Conservation (phyloP, 1,140 invertebrate species). For the Radopholus similis region DNA sequence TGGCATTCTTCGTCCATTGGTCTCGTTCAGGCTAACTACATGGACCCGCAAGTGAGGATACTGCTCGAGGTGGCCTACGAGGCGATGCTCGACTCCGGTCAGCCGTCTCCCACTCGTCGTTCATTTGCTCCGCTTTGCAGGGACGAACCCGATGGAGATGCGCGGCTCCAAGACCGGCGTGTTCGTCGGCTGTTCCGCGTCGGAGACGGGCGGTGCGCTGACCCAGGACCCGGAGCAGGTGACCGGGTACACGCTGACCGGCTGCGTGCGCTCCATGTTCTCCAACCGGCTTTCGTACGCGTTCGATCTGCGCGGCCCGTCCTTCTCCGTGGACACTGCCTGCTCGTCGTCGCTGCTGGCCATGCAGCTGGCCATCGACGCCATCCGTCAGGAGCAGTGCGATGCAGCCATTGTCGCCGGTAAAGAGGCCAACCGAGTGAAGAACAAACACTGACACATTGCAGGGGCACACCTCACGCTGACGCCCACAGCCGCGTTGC, state of each 20-base stretch:
- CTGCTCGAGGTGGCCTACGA: slow-evolving; percentile 89
- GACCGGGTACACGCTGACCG: slow-evolving; percentile 85
- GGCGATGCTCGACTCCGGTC: slow-evolving; percentile 85
- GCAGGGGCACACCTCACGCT: slow-evolving; percentile 71
- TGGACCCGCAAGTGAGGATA: slow-evolving; percentile 89
- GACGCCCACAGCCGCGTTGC: slow-evolving; percentile 81
- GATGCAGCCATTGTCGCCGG: slow-evolving; percentile 88
- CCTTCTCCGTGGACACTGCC: slow-evolving; percentile 86
- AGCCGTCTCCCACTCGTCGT: slow-evolving; percentile 12
- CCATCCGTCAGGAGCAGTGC: slow-evolving; percentile 78
- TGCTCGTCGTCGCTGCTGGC: slow-evolving; percentile 88
- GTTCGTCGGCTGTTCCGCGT: slow-evolving; percentile 60
- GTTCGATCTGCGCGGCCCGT: slow-evolving; percentile 80
- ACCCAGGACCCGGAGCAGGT: slow-evolving; percentile 70
- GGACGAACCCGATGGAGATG: slow-evolving; percentile 67
- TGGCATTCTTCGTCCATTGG: slow-evolving; percentile 74
- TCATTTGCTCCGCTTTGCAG: slow-evolving; percentile 58
- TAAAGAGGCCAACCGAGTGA: not conserved
- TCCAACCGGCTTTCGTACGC: slow-evolving; percentile 89
- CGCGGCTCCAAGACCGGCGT: slow-evolving; percentile 60
- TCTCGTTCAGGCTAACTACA: slow-evolving; percentile 80
- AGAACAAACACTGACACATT: not conserved
- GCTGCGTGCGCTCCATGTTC: slow-evolving; percentile 89
- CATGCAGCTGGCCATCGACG: slow-evolving; percentile 74
- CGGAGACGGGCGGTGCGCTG: slow-evolving; percentile 73